Percentiles rank a stretch among this genome's conserved stretches.
phyloP scores from a whole-genome alignment of 2,113 vertebrate species.

The Mirounga angustirostris region DNA sequence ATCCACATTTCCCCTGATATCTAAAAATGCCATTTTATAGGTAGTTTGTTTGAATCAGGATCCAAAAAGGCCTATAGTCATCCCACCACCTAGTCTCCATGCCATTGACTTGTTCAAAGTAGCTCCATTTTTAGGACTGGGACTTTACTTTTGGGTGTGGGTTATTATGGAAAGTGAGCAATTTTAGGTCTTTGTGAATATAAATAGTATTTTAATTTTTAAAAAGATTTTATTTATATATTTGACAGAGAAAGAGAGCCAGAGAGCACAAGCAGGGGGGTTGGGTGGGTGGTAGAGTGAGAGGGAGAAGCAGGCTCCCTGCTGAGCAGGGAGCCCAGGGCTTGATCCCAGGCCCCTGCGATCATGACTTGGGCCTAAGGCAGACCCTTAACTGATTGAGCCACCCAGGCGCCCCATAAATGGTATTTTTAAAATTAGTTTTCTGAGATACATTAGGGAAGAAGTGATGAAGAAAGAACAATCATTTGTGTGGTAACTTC shows the following conservation, averaged over 20 bases:
- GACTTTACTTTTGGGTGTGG: neutral
- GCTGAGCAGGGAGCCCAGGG: no score
- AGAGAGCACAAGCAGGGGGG: neutral
- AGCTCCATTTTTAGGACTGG: neutral
- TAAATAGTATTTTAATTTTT: conserved; percentile 6
- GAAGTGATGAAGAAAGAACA: conserved; percentile 14
- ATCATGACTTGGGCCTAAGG: neutral
- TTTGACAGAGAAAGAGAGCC: neutral
- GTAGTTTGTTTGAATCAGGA: conserved; percentile 40
- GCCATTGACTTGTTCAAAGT: neutral
- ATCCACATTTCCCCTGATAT: neutral
- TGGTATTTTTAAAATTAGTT: neutral
- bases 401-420: neutral
- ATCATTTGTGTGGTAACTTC: conserved; percentile 54
- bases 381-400: neutral
- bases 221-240: neutral
- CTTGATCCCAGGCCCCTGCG: neutral
- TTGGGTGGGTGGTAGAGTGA: no score
- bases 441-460: conserved; percentile 36
- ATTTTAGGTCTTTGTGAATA: conserved; percentile 16
- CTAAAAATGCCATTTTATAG: conserved; percentile 43
- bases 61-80: neutral
- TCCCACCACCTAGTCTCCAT: neutral
- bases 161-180: neutral
- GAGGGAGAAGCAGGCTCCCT: no score